These are phyloP conservation scores for Watsonalla binaria DNA, from an alignment of 2,888 invertebrate species.

Conservation along the genomic window DNA sequence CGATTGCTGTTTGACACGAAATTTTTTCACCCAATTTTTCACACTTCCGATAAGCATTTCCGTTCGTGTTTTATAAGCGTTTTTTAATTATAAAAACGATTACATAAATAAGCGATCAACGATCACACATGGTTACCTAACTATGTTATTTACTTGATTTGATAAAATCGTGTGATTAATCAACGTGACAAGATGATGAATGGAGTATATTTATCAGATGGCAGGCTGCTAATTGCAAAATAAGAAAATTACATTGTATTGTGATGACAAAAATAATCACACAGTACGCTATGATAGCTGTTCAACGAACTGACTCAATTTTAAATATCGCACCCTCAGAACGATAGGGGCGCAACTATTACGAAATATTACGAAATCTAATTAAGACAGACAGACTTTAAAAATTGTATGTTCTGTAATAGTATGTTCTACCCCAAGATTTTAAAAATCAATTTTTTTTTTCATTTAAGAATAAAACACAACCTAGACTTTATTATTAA, in stretches of 20 bases:
- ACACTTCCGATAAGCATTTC: slow-evolving; percentile 7
- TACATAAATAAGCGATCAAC: slow-evolving; percentile 24
- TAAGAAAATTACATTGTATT: background rate
- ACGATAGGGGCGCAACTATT: too few relatives aligned
- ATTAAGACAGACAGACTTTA: too few relatives aligned
- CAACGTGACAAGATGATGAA: background rate
- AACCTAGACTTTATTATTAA: too few relatives aligned
- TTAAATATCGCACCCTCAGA: too few relatives aligned
- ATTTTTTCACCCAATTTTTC: background rate
- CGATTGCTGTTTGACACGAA: slow-evolving; percentile 3
- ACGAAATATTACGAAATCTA: too few relatives aligned
- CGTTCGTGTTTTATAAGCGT: slow-evolving; percentile 23
- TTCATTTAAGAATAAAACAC: too few relatives aligned
- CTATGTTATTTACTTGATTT: slow-evolving; percentile 3
- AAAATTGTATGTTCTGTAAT: too few relatives aligned
- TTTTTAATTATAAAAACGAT: slow-evolving; percentile 25
- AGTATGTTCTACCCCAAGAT: too few relatives aligned
- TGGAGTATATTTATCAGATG: background rate
- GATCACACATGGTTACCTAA: slow-evolving; percentile 1
- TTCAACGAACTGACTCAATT: too few relatives aligned
- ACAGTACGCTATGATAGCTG: too few relatives aligned
- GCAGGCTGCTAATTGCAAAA: slow-evolving; percentile 5
- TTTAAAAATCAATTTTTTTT: too few relatives aligned
- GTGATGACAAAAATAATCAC: too few relatives aligned
- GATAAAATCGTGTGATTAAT: slow-evolving; percentile 3